A percentile compares a stretch with the other conserved stretches of the same genome.
These are phyloP conservation scores for Pissodes strobi DNA, from an alignment of 1,140 invertebrate species.

Conservation along the genomic window DNA sequence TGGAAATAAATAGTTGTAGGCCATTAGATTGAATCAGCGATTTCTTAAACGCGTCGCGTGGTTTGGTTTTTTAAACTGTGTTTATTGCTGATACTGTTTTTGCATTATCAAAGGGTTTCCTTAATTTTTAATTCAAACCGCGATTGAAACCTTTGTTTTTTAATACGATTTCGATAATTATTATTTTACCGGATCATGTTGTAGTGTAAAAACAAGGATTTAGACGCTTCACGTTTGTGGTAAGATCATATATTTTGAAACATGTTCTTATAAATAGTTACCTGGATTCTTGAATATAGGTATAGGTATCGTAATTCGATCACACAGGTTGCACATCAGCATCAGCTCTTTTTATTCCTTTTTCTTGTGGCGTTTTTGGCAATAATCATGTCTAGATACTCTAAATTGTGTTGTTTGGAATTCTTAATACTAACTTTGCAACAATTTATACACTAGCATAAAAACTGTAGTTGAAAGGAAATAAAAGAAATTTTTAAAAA, in stretches of 20 bases:
- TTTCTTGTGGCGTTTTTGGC: background rate
- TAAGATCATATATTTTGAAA: slow-evolving; percentile 1
- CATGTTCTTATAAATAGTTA: background rate
- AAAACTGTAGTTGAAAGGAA: too few species aligned
- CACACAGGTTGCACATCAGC: slow-evolving; percentile 1
- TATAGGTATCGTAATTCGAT: too few species aligned
- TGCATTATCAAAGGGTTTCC: background rate
- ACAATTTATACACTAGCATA: too few species aligned
- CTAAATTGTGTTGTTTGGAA: too few species aligned
- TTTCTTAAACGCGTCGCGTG: background rate
- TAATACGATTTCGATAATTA: background rate
- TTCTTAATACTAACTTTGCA: too few species aligned
- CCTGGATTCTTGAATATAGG: too few species aligned
- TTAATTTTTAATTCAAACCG: too few species aligned
- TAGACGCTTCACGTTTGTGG: background rate
- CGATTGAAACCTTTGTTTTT: slow-evolving; percentile 23
- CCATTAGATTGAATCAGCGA: background rate
- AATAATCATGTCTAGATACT: too few species aligned
- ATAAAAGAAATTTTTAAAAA: too few species aligned
- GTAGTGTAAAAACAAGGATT: background rate
- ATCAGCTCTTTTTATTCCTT: background rate
- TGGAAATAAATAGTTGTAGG: slow-evolving; percentile 7
- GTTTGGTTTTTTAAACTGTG: background rate
- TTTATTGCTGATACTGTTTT: background rate
- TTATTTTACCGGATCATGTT: background rate